Evolutionary conservation across 1,140 invertebrate species (phyloP), one percentile per base, ranked within the genome.

Genomic region (Megathymus violae): DNA sequence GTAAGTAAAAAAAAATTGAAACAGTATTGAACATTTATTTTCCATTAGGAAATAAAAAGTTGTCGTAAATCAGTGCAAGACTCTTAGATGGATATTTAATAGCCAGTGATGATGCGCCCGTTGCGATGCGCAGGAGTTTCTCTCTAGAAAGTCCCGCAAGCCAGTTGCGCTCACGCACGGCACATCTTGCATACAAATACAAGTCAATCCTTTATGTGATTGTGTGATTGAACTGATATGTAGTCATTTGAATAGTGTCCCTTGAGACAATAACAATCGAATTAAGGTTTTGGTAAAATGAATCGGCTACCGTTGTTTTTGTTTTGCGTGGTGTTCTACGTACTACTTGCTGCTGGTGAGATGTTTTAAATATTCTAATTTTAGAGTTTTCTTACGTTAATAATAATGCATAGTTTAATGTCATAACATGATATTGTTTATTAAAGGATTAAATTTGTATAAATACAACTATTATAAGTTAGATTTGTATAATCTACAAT

Each of bases 181-280:
- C 74, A 80, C 72, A 79, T 75, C 76, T 78, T 79, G 87, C 82
- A 90, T 90, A 90, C 85, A 85, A 88, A 90, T 83, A 72, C 62
- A 69, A 62, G 56, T 67, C 43, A 61, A 78, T 77, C 78, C 75
- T 82, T 82, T 80, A 76, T 67, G 61, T 68, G 51, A 65, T 71
- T 67, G 69, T 74, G 65, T 82, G 80, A 72, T 78, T 75, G 64
- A 80, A 74, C 71, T 78, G 60, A 71, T 52, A 72, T 79, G 63
- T 63, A 56, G 70, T 74, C 85, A 88, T 78, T 88, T 83, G 72
- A 71, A 82, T 83, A 67, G 72, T 76, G 76, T 81, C 85, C 78
- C 81, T 80, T 79, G 83, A 82, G 83, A 69, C 72, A 64, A 71
- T 51, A 79, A 74, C 71, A 73, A 68, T 80, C 61, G 51, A 64